Conservation (phyloP, 2,888 invertebrate species). For the Dione vanillae region DNA sequence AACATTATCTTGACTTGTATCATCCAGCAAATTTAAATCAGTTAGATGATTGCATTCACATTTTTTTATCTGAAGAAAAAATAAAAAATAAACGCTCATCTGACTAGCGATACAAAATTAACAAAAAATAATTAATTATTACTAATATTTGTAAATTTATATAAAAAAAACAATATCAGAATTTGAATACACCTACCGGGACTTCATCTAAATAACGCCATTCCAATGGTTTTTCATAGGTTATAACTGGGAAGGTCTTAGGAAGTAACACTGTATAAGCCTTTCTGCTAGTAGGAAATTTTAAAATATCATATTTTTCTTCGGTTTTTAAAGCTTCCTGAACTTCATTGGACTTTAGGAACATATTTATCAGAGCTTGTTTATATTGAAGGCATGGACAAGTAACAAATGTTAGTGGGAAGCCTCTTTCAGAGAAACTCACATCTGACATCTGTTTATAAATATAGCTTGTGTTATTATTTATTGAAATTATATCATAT, state of each 20-base stretch:
- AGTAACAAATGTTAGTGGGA: conserved; percentile 70
- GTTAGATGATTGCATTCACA: conserved; percentile 76
- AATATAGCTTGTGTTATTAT: background rate
- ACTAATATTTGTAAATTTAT: too few relatives aligned
- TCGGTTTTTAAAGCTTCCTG: conserved; percentile 61
- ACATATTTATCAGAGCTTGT: conserved; percentile 64
- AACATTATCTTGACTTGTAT: conserved; percentile 73
- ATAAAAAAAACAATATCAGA: conserved; percentile 46
- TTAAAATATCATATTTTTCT: conserved; percentile 60
- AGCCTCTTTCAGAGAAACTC: conserved; percentile 64
- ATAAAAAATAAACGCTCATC: background rate
- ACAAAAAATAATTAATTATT: too few relatives aligned
- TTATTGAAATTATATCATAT: too few relatives aligned
- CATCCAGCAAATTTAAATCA: conserved; percentile 70
- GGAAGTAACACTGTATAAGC: conserved; percentile 71
- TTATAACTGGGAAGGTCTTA: conserved; percentile 66
- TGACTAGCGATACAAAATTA: too few relatives aligned
- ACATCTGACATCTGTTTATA: conserved; percentile 59
- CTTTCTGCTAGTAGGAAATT: conserved; percentile 58
- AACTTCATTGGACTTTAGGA: conserved; percentile 55
- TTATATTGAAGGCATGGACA: conserved; percentile 68
- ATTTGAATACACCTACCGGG: conserved; percentile 57
- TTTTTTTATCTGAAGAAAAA: conserved; percentile 68
- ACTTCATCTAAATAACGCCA: conserved; percentile 73
- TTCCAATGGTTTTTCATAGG: conserved; percentile 62